Percentiles rank a stretch among this genome's conserved stretches.
phyloP scores from a whole-genome alignment of 2,888 invertebrate species.

The Arge pagana region DNA sequence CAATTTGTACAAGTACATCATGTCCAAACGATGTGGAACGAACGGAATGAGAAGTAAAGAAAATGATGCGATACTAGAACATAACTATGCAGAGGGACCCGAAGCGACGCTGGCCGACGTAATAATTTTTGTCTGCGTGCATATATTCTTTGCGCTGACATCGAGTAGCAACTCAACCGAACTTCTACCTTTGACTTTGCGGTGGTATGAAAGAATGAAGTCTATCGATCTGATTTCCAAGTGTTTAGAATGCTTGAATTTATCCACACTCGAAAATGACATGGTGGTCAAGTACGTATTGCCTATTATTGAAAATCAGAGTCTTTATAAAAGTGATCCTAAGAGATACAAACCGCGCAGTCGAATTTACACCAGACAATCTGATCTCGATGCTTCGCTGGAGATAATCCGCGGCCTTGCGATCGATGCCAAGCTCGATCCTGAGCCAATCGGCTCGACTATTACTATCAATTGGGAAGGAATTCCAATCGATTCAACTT shows the following conservation, averaged over 20 bases:
- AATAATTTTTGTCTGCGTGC: conserved; percentile 74
- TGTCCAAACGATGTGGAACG: conserved; percentile 58
- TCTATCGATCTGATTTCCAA: conserved; percentile 38
- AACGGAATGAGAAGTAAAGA: conserved; percentile 53
- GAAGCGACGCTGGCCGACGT: conserved; percentile 83
- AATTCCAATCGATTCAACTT: conserved; percentile 76
- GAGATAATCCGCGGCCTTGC: conserved; percentile 59
- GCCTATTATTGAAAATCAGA: conserved; percentile 64
- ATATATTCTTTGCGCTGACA: conserved; percentile 62
- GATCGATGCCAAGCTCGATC: conserved; percentile 52
- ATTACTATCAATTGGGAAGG: conserved; percentile 68
- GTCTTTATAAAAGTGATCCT: conserved; percentile 79
- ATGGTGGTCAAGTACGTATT: conserved; percentile 44
- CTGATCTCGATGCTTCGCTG: conserved; percentile 71
- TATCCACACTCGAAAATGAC: conserved; percentile 33
- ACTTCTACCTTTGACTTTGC: conserved; percentile 65
- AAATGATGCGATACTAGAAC: conserved; percentile 58
- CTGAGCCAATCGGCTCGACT: conserved; percentile 56
- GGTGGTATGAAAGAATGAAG: conserved; percentile 66
- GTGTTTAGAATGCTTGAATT: conserved; percentile 49
- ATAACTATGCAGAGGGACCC: conserved; percentile 83
- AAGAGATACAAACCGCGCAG: conserved; percentile 75
- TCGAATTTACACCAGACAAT: conserved; percentile 76
- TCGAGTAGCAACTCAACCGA: conserved; percentile 39
- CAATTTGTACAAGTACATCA: conserved; percentile 69